Evolutionary conservation across 2,888 invertebrate species (phyloP).

Genomic region (Gymnosoma rotundatum): DNA sequence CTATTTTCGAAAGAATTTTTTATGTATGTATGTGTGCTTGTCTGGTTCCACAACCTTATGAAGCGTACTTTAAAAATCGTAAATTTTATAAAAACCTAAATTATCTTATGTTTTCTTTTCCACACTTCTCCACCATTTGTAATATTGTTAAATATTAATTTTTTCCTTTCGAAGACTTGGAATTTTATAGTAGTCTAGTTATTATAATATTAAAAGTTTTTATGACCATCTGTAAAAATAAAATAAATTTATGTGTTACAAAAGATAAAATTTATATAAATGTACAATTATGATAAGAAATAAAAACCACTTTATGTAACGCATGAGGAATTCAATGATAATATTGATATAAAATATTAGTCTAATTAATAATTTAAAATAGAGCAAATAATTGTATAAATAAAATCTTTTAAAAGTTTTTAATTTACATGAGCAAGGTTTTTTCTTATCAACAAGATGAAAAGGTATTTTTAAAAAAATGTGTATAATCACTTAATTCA

Average conservation of each 20-base stretch:
- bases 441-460: too few species aligned
- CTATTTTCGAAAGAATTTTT: constrained; percentile 15
- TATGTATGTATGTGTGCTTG: background rate
- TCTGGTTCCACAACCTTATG: background rate
- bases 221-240: constrained; percentile 11
- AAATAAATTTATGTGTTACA: constrained; percentile 1
- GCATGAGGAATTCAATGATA: background rate
- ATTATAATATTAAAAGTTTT: constrained; percentile 1
- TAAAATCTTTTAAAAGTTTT: too few species aligned
- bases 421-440: too few species aligned
- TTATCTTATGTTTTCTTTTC: background rate
- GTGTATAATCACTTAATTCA: too few species aligned
- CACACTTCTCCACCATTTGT: background rate
- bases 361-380: constrained; percentile 37
- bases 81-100: background rate
- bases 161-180: constrained; percentile 20
- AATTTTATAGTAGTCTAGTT: constrained; percentile 18
- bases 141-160: background rate
- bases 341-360: constrained; percentile 24
- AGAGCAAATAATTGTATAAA: background rate
- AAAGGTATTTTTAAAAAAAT: too few species aligned
- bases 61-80: background rate
- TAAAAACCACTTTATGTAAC: constrained; percentile 9
- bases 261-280: background rate
- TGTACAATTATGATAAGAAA: constrained; percentile 39